phyloP scores from a whole-genome alignment of 2,797 vertebrate species.

The Limosa lapponica region DNA sequence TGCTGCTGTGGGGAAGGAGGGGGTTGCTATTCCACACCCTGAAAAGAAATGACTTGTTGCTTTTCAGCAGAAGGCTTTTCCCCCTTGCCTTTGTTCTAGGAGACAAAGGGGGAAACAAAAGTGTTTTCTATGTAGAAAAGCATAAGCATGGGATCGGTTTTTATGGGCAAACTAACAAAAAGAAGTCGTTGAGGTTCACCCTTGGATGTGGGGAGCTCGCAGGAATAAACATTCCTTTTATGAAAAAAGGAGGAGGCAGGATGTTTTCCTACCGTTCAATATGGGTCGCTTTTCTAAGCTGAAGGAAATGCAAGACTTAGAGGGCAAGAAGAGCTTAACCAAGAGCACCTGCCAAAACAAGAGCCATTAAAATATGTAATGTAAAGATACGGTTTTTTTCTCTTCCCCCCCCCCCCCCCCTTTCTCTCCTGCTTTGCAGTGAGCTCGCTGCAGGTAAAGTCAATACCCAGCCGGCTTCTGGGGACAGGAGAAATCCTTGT shows the following conservation, averaged over 20 bases:
- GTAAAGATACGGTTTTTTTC: neutral
- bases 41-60: conserved; percentile 81
- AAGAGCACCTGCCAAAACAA: conserved; percentile 69
- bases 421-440: conserved; percentile 33
- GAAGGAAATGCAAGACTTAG: conserved; percentile 56
- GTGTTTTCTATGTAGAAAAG: conserved; percentile 76
- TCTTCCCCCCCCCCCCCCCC: neutral
- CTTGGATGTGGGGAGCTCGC: conserved; percentile 59
- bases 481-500: neutral
- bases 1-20: conserved; percentile 51
- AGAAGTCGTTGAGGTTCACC: conserved; percentile 71
- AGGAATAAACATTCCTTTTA: conserved; percentile 78
- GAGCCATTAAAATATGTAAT: conserved; percentile 34
- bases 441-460: conserved; percentile 21
- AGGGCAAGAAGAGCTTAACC: conserved; percentile 40
- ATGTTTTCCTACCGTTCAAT: conserved; percentile 30
- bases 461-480: neutral
- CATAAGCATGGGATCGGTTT: conserved; percentile 72
- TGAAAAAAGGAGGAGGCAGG: conserved; percentile 65
- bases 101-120: conserved; percentile 81
- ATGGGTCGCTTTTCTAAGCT: conserved; percentile 51
- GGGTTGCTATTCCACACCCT: conserved; percentile 58
- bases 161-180: conserved; percentile 72
- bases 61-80: conserved; percentile 78
- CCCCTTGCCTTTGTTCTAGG: conserved; percentile 79